Base-by-base conservation (phyloP, 2,797 vertebrate genomes). In the Halcyon leucocephala region DNA sequence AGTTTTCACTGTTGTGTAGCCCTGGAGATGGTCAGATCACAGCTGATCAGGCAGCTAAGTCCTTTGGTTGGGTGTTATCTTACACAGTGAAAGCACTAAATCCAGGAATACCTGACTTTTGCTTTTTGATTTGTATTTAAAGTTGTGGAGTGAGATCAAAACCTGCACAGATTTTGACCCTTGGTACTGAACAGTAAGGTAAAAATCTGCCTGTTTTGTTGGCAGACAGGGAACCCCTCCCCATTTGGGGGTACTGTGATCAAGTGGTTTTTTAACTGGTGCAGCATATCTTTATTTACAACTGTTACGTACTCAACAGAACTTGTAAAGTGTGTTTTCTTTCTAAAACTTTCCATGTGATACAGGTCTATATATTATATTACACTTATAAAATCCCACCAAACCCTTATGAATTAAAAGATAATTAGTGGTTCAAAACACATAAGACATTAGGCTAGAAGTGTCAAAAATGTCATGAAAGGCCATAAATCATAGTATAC, bases 391-490 rank as follows among this genome's bases (percentile, higher is more conserved):
- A 98, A 98, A 97, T 97, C 95, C 96, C 95, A 97, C 96, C 98
- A 98, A 99, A 98, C 98, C 98, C 97, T 98, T 97, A 97, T 98
- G 98, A 99, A 99, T 99, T 97, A 99, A 98, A 99, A 98, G 98
- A 99, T 99, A 99, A 99, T 99, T 99, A 99, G 98, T 91, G 94
- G 97, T 98, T 99, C 98, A 98, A 98, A 99, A 98, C 91, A 92
- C 93, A 97, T 80, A 98, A 98, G 98, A 98, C 97, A 97, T 99
- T 98, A 98, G 97, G 89, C 97, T 72, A 83, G 87, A 98, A 97
- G 98, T 99, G 99, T 99, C 99, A 98, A 98, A 99, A 99, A 98
- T 98, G 98, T 98, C 98, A 99, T 97, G 98, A 98, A 97, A 97
- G 98, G 93, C 97, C 98, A 99, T 99, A 99, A 99, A 99, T 99